Percentiles rank a stretch among this genome's conserved stretches.
phyloP scores from a whole-genome alignment of 1,140 invertebrate genomes.

The Grapholita molesta region DNA sequence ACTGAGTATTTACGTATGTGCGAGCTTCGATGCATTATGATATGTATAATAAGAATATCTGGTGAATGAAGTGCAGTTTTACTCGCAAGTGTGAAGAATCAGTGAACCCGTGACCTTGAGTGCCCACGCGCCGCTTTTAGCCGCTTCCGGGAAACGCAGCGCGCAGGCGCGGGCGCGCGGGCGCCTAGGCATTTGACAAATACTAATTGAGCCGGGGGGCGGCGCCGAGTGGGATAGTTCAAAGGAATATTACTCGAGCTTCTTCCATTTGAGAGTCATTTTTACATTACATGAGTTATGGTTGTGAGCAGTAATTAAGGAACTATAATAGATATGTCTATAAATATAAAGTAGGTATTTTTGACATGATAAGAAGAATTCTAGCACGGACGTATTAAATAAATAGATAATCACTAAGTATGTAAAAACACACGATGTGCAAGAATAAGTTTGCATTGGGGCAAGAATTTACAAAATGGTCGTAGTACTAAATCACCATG shows the following conservation, averaged over 20 bases:
- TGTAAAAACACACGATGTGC: too few relatives aligned
- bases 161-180: not conserved
- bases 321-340: too few relatives aligned
- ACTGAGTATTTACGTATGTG: too few relatives aligned
- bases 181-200: slow-evolving; percentile 9
- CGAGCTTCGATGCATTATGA: too few relatives aligned
- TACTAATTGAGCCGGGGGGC: not conserved
- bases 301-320: too few relatives aligned
- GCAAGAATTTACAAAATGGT: too few relatives aligned
- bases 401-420: too few relatives aligned
- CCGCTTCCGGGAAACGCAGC: slow-evolving; percentile 3
- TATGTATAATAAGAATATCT: not conserved
- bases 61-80: not conserved
- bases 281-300: not conserved
- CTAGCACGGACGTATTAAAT: too few relatives aligned
- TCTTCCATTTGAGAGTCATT: not conserved
- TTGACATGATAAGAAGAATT: too few relatives aligned
- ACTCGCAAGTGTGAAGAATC: not conserved
- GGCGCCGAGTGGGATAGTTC: not conserved
- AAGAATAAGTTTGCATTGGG: too few relatives aligned
- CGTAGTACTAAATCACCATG: too few relatives aligned
- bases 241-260: not conserved
- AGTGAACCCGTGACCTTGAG: slow-evolving; percentile 4
- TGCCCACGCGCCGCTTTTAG: slow-evolving; percentile 3
- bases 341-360: too few relatives aligned